phyloP scores from a whole-genome alignment of 2,888 invertebrate genomes.

The Nesidiocoris tenuis region DNA sequence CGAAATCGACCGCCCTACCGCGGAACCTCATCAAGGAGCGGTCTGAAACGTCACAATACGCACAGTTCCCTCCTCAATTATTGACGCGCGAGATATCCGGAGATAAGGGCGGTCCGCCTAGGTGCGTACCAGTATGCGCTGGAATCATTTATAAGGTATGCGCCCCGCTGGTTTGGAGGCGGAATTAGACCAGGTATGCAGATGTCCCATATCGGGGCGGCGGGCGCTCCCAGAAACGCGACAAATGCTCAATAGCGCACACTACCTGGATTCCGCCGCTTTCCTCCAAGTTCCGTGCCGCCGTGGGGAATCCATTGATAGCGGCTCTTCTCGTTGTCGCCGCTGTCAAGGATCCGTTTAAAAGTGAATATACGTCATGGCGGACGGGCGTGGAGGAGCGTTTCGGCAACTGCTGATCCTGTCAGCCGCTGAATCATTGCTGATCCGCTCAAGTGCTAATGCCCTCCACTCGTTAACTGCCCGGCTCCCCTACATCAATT shows the following conservation, averaged over 20 bases:
- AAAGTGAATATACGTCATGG: constrained; percentile 35
- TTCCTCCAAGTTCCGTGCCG: background rate
- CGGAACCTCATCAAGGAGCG: too few relatives aligned
- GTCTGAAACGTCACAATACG: constrained; percentile 21
- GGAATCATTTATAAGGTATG: constrained; percentile 44
- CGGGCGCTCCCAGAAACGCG: background rate
- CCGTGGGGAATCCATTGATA: constrained; percentile 22
- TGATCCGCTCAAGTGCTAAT: constrained; percentile 42
- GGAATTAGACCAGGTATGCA: constrained; percentile 37
- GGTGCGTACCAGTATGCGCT: background rate
- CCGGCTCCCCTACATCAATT: constrained; percentile 37
- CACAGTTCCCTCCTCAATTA: background rate
- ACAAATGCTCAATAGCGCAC: constrained; percentile 19
- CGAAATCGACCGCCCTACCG: too few relatives aligned
- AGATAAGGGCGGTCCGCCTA: background rate
- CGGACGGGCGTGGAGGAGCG: background rate
- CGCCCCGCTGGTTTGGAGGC: constrained; percentile 19
- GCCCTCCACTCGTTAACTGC: constrained; percentile 36
- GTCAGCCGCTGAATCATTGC: constrained; percentile 39
- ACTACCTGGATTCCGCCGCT: too few relatives aligned
- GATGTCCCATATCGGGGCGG: constrained; percentile 1
- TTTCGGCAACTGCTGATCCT: too few relatives aligned
- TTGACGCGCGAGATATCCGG: background rate
- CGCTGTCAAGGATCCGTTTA: constrained; percentile 29
- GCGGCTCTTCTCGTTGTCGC: background rate